These are phyloP conservation scores for Elephas maximus DNA, from an alignment of 2,113 vertebrate genomes.

Conservation along the genomic window DNA sequence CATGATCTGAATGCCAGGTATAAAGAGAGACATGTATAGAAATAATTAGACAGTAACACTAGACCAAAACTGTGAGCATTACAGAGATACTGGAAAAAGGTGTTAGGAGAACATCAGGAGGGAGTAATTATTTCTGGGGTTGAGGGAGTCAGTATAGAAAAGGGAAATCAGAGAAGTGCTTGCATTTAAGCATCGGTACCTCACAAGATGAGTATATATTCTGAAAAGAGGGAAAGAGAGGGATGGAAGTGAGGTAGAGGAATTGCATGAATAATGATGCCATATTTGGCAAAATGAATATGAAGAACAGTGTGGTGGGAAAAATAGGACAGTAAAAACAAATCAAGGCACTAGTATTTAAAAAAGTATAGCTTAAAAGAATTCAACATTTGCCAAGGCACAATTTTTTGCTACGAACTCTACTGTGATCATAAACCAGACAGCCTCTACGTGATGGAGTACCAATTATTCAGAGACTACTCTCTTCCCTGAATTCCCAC, in stretches of 20 bases:
- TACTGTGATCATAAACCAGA: neutral
- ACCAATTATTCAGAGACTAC: neutral
- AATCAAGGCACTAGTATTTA: neutral
- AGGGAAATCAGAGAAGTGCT: neutral
- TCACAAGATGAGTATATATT: neutral
- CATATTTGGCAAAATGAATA: neutral
- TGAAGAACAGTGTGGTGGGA: neutral
- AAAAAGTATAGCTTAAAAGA: neutral
- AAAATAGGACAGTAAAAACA: neutral
- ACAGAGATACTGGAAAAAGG: neutral
- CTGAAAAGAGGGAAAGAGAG: neutral
- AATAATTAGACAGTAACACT: neutral
- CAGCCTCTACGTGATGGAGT: neutral
- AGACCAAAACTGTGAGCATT: neutral
- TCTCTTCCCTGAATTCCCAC: neutral
- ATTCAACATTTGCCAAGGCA: neutral
- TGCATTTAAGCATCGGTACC: neutral
- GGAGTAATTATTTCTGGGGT: neutral
- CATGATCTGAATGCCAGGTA: neutral
- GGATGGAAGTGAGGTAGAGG: neutral
- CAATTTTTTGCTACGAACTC: neutral
- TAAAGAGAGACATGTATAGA: neutral
- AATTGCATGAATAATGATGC: accelerated
- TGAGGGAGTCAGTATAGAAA: neutral
- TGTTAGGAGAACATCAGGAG: neutral